Percentiles rank a stretch among this genome's conserved stretches.
These are phyloP conservation scores for Eumacrocentrus americanus DNA, from an alignment of 2,888 invertebrate genomes.

Conservation along the genomic window DNA sequence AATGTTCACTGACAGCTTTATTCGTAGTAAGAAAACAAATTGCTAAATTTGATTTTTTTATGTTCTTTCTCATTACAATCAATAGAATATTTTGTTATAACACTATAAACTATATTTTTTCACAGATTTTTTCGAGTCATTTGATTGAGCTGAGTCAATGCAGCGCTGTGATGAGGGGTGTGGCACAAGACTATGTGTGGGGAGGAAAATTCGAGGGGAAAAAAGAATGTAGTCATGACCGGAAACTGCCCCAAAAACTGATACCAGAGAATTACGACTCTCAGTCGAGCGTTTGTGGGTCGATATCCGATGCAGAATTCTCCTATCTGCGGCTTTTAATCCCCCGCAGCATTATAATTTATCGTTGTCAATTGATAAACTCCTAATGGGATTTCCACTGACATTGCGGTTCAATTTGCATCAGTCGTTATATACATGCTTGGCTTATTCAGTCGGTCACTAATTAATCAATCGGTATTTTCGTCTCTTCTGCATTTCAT, in stretches of 20 bases:
- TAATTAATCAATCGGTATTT: conserved; percentile 15
- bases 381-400: conserved; percentile 38
- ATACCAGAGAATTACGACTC: conserved; percentile 20
- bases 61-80: too few relatives aligned
- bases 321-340: conserved; percentile 36
- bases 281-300: conserved; percentile 11
- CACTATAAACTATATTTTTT: neutral
- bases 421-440: neutral
- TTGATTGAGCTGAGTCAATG: neutral
- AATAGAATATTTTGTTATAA: too few relatives aligned
- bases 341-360: conserved; percentile 36
- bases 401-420: too few relatives aligned
- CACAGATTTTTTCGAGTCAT: neutral
- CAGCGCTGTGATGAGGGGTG: neutral
- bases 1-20: neutral
- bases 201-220: neutral
- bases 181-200: neutral
- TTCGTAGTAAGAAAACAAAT: neutral
- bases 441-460: neutral
- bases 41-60: too few relatives aligned
- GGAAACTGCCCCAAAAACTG: conserved; percentile 22
- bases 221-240: conserved; percentile 6
- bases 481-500: neutral
- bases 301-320: conserved; percentile 15
- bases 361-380: conserved; percentile 31